phyloP scores from a whole-genome alignment of 2,113 vertebrate genomes.

The Eubucco bourcierii region DNA sequence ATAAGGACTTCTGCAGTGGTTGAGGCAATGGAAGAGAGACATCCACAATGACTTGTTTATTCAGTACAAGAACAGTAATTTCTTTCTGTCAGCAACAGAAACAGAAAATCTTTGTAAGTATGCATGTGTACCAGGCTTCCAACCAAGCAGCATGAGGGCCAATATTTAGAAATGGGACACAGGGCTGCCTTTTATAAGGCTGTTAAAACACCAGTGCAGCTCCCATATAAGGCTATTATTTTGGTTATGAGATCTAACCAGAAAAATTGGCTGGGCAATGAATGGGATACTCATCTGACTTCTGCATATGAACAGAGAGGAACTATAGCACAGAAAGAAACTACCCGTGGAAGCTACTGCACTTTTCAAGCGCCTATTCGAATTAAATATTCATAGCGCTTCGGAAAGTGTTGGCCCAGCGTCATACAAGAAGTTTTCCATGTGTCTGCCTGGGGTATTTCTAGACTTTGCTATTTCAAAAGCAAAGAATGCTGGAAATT shows the following conservation, averaged over 20 bases:
- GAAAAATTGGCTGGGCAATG: not conserved
- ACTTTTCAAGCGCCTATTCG: not conserved
- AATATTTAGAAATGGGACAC: conserved; percentile 19
- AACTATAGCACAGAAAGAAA: not conserved
- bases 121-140: conserved; percentile 4
- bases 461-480: not conserved
- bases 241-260: not conserved
- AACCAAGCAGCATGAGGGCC: conserved; percentile 1
- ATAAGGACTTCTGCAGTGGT: not conserved
- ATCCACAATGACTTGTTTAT: not conserved
- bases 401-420: not conserved
- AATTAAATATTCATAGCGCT: not conserved
- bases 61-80: conserved; percentile 30
- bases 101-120: conserved; percentile 46
- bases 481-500: not conserved
- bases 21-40: conserved; percentile 19
- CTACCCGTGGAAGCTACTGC: not conserved
- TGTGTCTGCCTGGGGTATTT: not conserved
- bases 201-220: not conserved
- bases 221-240: conserved; percentile 15
- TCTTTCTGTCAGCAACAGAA: conserved; percentile 40
- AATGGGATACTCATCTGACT: not conserved
- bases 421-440: not conserved
- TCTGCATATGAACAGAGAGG: not conserved
- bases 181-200: conserved; percentile 31